A percentile compares a stretch with the other conserved stretches of the same genome.
Conservation (phyloP, 1,140 invertebrate genomes). For the Conus betulinus region DNA sequence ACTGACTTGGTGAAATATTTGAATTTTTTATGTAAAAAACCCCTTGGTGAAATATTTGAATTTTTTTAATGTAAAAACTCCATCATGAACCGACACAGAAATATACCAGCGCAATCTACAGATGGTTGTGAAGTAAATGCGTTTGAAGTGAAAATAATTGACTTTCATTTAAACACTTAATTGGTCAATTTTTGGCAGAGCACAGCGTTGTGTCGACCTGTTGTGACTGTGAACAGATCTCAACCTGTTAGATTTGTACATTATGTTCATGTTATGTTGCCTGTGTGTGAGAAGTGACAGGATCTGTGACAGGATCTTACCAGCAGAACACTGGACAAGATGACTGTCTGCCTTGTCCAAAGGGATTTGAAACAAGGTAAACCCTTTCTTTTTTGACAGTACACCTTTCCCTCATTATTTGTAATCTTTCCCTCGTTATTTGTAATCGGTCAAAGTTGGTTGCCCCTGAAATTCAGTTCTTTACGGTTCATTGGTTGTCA, state of each 20-base stretch:
- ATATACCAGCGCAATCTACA: no score
- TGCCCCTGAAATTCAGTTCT: neutral
- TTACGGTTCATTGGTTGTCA: neutral
- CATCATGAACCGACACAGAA: no score
- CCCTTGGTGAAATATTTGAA: no score
- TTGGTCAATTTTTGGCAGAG: neutral
- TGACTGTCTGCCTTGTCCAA: neutral
- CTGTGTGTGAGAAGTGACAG: neutral
- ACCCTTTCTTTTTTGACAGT: neutral
- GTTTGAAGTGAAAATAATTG: no score
- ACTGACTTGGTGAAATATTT: no score
- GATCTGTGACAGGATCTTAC: neutral
- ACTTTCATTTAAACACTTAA: neutral
- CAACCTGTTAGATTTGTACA: neutral
- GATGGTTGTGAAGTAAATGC: no score
- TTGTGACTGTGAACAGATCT: neutral
- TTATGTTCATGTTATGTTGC: neutral
- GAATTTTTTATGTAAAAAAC: no score
- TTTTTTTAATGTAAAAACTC: no score
- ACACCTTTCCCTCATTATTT: neutral
- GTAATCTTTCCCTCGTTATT: neutral
- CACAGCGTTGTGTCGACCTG: neutral
- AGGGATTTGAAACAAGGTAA: slow-evolving; percentile 22
- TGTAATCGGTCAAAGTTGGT: neutral
- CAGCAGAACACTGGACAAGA: neutral